Base-by-base conservation (phyloP, 1,140 invertebrate genomes). In the Archivesica marissinica region DNA sequence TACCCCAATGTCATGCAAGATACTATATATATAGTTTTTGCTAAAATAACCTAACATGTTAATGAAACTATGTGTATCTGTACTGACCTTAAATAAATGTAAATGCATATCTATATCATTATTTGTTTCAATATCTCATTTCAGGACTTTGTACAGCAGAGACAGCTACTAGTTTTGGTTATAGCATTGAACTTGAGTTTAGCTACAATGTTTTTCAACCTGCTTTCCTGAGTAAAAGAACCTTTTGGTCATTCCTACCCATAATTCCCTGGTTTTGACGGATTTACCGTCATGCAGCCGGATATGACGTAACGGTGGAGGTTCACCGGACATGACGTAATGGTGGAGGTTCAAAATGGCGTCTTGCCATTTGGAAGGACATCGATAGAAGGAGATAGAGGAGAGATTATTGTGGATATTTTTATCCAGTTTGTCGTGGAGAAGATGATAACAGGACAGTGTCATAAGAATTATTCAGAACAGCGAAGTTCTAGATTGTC, bases 101-200 rank as follows among this genome's bases (percentile, higher is more conserved):
- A n/a, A n/a, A n/a, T n/a, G n/a, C n/a, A 59, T 25, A 59, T 59
- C 25, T 47, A 23, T 30, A 1, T 1, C 23, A 23, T 25, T 17
- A 35, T 41, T 64, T 59, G 76, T 59, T 74, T 79, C 68, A 84
- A 85, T 89, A 86, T 92, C 88, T 87, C 90, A 68, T 96, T 96
- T 17, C 95, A 99, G 98, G 98, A 99, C 95, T 99, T 98, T 98
- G 98, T 99, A 94, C 98, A 98, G 91, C 96, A 98, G 92, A 97
- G 99, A 95, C 98, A 99, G 95, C 96, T 99, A 92, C 96, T 99
- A 93, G 97, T 99, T 95, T 95, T 99, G 92, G 97, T 99, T 87
- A 96, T 99, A 88, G 97, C 99, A 94, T 96, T 99, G 94, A 99
- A 99, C 95, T 96, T 99, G 94, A 98, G 97, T 89, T 95, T 99